Evolutionary conservation across 2,113 vertebrate species (phyloP).

Genomic region (Proteles cristata): DNA sequence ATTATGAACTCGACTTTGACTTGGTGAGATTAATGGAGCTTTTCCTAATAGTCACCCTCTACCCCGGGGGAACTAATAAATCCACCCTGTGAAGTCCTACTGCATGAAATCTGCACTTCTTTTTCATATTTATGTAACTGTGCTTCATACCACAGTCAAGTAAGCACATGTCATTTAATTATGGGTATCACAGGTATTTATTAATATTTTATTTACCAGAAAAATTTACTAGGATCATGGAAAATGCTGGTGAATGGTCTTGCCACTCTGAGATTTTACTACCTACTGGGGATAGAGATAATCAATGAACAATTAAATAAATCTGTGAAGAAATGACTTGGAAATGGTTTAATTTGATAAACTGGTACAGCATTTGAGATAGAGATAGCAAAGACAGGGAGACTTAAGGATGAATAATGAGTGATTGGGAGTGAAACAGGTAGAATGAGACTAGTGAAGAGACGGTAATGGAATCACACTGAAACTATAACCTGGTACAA

Average conservation of each 20-base stretch:
- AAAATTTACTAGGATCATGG: not conserved
- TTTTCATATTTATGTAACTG: not conserved
- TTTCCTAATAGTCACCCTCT: not conserved
- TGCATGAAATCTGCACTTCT: not conserved
- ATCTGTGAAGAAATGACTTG: not conserved
- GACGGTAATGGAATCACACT: not conserved
- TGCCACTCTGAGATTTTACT: not conserved
- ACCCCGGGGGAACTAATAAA: rapidly evolving
- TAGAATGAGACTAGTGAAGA: not conserved
- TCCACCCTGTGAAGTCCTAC: not conserved
- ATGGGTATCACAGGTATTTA: not conserved
- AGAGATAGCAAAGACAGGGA: not conserved
- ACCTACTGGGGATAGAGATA: not conserved
- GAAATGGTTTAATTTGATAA: not conserved
- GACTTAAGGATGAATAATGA: not conserved
- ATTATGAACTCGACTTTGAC: not conserved
- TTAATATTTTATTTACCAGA: not conserved
- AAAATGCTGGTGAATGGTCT: not conserved
- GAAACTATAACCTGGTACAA: no score
- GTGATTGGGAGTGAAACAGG: not conserved
- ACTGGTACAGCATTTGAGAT: not conserved
- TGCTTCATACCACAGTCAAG: not conserved
- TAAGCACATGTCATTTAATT: not conserved
- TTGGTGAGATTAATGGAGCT: not conserved
- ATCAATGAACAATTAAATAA: not conserved